Evolutionary conservation across 92 coral and sea anemone genomes (phyloP).

Genomic region (Porites rus): DNA sequence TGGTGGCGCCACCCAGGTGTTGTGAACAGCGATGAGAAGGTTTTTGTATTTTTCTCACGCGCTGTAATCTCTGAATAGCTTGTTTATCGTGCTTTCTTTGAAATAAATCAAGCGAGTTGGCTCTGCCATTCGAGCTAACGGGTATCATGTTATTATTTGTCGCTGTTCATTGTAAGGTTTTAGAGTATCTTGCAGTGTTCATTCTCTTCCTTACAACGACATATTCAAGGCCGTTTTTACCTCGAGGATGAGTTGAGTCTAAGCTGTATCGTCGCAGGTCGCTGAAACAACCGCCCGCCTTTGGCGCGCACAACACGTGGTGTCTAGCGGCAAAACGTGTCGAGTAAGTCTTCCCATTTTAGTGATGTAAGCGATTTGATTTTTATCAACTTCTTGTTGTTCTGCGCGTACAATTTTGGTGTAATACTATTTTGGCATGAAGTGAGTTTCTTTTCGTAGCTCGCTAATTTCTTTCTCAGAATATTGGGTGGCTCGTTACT

Average conservation of each 20-base stretch:
- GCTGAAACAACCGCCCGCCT: conserved; percentile 24
- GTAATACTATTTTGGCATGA: background rate
- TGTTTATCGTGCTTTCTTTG: conserved; percentile 61
- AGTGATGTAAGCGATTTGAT: conserved; percentile 37
- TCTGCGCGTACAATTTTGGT: background rate
- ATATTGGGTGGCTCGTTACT: background rate
- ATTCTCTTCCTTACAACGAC: background rate
- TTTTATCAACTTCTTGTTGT: conserved; percentile 10
- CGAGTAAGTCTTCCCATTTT: conserved; percentile 19
- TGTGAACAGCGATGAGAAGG: conserved; percentile 20
- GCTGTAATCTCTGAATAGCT: conserved; percentile 54
- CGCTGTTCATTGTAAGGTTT: background rate
- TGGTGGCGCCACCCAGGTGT: conserved; percentile 36
- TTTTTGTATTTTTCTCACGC: conserved; percentile 37
- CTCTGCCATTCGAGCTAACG: conserved; percentile 36
- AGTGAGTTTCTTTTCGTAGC: background rate
- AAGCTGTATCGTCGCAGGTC: conserved; percentile 26
- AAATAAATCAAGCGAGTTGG: conserved; percentile 57
- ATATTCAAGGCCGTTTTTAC: background rate
- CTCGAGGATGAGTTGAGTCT: background rate
- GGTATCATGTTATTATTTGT: conserved; percentile 43
- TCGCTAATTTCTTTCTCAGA: background rate
- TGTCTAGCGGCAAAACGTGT: conserved; percentile 41
- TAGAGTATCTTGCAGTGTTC: background rate
- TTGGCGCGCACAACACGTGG: conserved; percentile 37